phyloP scores from a whole-genome alignment of 2,797 vertebrate species.

The Carduelis carduelis region DNA sequence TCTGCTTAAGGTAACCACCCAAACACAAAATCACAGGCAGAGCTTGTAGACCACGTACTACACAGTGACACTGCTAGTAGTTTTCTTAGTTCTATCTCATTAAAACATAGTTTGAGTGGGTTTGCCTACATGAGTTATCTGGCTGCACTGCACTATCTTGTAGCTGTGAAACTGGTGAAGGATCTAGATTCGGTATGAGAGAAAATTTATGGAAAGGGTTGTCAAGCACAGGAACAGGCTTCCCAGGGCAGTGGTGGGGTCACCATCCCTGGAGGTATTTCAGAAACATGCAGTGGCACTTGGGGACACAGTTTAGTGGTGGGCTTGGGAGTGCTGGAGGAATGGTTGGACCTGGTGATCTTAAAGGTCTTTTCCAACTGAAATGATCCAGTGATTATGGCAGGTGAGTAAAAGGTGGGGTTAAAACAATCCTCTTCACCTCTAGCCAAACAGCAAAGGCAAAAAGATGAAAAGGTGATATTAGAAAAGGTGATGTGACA shows the following conservation, averaged over 20 bases:
- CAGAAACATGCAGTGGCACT: background rate
- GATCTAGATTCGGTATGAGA: background rate
- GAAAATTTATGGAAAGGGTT: background rate
- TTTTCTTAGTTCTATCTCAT: background rate
- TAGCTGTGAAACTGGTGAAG: background rate
- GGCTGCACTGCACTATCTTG: background rate
- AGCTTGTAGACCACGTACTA: conserved; percentile 43
- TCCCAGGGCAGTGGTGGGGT: background rate
- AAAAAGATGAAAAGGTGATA: background rate
- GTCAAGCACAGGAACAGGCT: background rate
- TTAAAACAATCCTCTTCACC: background rate
- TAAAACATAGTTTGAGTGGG: conserved; percentile 29
- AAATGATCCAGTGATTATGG: background rate
- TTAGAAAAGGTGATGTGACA: background rate
- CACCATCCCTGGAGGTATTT: background rate
- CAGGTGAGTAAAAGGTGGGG: background rate
- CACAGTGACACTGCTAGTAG: conserved; percentile 20
- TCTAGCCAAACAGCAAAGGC: background rate
- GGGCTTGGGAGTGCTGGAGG: background rate
- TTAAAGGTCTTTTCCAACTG: background rate
- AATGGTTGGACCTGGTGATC: background rate
- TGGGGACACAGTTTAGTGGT: background rate
- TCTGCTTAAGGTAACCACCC: conserved; percentile 47
- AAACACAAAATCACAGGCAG: conserved; percentile 15
- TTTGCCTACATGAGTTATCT: background rate